These are phyloP conservation scores for Drosophila kanapiae DNA, from an alignment of 1,140 invertebrate species.

Conservation along the genomic window DNA sequence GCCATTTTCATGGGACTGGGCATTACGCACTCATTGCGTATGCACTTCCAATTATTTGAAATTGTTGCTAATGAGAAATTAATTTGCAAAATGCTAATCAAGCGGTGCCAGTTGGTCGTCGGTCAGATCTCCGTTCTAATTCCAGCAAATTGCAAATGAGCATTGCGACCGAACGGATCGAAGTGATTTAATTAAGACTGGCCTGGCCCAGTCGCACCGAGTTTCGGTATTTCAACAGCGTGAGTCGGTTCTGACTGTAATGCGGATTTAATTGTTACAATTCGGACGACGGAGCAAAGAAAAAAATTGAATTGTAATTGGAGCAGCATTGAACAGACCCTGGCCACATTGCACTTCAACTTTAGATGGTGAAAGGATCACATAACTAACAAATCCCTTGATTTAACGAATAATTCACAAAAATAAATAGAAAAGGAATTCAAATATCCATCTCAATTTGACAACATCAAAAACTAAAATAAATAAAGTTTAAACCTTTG, in stretches of 20 bases:
- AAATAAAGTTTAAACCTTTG: too few species aligned
- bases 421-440: not conserved
- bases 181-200: conserved; percentile 60
- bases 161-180: conserved; percentile 31
- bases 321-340: not conserved
- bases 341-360: conserved; percentile 3
- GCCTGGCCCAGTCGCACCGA: conserved; percentile 13
- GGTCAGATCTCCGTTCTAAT: conserved; percentile 46
- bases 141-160: conserved; percentile 40
- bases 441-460: not conserved
- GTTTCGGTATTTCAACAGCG: conserved; percentile 33
- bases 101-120: conserved; percentile 35
- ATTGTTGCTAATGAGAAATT: conserved; percentile 78
- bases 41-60: conserved; percentile 70
- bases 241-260: conserved; percentile 27
- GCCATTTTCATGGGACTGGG: conserved; percentile 5
- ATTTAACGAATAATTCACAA: not conserved
- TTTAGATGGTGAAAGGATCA: not conserved
- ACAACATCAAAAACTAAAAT: not conserved
- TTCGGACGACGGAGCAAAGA: not conserved
- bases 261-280: conserved; percentile 64
- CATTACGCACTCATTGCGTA: conserved; percentile 60
- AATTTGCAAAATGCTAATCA: conserved; percentile 75
- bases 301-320: conserved; percentile 21
- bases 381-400: not conserved